Evolutionary conservation across 1,140 invertebrate species (phyloP).

Genomic region (Caenorhabditis elegans): DNA sequence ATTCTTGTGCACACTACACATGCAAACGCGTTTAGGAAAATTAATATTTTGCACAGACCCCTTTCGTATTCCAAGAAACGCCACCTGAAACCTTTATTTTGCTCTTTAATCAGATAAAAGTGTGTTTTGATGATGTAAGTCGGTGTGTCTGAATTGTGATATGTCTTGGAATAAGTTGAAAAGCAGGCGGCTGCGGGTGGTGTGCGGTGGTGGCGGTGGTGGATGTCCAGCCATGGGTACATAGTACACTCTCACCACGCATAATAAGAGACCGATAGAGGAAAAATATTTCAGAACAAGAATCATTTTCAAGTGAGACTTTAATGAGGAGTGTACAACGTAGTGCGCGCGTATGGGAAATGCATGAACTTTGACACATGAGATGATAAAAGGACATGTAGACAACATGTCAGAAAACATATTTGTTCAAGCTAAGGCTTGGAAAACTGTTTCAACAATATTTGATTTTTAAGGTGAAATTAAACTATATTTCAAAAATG

Average conservation of each 20-base stretch:
- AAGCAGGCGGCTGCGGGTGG: not conserved
- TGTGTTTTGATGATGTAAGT: slow-evolving; percentile 8
- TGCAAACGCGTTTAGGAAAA: no score
- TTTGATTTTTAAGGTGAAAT: no score
- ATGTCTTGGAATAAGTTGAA: no score
- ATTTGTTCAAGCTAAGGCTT: no score
- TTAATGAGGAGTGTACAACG: no score
- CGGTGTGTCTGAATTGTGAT: not conserved
- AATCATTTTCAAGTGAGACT: no score
- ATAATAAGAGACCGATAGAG: not conserved
- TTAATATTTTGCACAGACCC: no score
- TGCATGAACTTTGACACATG: not conserved
- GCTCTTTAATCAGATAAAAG: not conserved
- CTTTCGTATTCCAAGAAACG: not conserved
- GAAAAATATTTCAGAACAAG: not conserved
- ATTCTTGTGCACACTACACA: no score
- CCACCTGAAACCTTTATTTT: not conserved
- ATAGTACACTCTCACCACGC: not conserved
- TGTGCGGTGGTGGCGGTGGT: not conserved
- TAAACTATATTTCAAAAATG: no score
- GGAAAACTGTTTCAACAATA: no score
- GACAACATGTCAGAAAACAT: no score
- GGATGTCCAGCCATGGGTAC: not conserved
- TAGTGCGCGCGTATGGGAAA: no score
- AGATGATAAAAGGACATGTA: not conserved